A percentile compares a stretch with the other conserved stretches of the same genome.
phyloP scores from a whole-genome alignment of 2,888 invertebrate genomes.

The Erynnis tages region DNA sequence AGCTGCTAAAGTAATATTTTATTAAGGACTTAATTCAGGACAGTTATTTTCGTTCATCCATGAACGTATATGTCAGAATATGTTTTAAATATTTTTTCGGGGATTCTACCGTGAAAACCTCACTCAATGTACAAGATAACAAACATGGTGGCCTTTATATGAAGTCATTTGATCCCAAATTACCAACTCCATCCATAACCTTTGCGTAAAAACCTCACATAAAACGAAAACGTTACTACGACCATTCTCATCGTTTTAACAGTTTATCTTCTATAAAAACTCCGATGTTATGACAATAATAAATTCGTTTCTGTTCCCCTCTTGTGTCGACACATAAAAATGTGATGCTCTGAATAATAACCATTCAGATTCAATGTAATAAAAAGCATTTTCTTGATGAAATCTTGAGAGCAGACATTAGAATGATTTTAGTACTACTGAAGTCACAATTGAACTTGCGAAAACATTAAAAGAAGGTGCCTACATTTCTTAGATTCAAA shows the following conservation, averaged over 20 bases:
- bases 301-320: constrained; percentile 47
- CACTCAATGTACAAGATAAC: constrained; percentile 3
- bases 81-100: no score
- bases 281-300: constrained; percentile 53
- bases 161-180: constrained; percentile 10
- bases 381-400: constrained; percentile 36
- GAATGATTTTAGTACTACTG: constrained; percentile 16
- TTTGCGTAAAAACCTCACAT: constrained; percentile 31
- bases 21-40: no score
- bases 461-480: constrained; percentile 5
- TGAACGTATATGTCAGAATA: no score
- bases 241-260: constrained; percentile 47
- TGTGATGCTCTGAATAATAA: constrained; percentile 49
- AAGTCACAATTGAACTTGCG: no score
- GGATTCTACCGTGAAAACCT: no score
- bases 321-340: constrained; percentile 45
- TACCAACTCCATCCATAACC: constrained; percentile 23
- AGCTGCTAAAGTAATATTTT: no score
- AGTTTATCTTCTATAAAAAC: constrained; percentile 56
- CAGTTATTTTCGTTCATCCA: no score
- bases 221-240: constrained; percentile 39
- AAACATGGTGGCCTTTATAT: constrained; percentile 7
- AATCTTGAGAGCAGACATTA: constrained; percentile 26
- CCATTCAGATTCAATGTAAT: constrained; percentile 40
- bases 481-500: neutral